Base-by-base conservation (phyloP, 2,113 vertebrate genomes). In the Accipiter cooperii region DNA sequence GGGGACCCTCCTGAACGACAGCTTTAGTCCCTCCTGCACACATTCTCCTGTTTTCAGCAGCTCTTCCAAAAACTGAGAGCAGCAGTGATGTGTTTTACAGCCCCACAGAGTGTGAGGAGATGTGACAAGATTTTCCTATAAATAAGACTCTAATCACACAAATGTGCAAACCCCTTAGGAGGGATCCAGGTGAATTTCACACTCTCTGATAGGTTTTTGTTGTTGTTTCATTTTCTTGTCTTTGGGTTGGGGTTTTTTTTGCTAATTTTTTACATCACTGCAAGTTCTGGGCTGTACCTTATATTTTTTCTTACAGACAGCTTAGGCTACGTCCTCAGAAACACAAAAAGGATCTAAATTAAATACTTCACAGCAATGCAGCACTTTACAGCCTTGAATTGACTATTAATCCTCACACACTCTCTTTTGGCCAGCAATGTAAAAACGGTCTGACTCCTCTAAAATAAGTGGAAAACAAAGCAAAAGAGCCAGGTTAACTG, bases 101-200 rank as follows among this genome's bases (percentile, higher is more conserved):
- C 87, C 94, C 92, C 12, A 7, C 33, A 0, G 68, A 81, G 95
- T 75, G 71, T 78, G 94, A 96, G 87, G 87, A 95, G 93, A 95
- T 91, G 97, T 96, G 91, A 94, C 93, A 97, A 78, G 93, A 84
- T 96, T 95, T 94, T 96, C 88, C 95, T 91, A 51, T 95, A 93
- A 97, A 96, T 96, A 92, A 44, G 83, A 91, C 79, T 93, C 80
- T 96, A 94, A 95, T 97, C 95, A 92, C 80, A 87, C 42, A 57
- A 94, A 94, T 68, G 94, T 91, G 90, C 70, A 88, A 97, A 79
- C 65, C 85, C 73, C 85, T 97, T 46, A 71, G 94, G 94, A 91
- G 82, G 34, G 19, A 92, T 77, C 91, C 96, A 96, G 96, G 91
- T 96, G 94, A 92, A 82, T 90, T 94, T 97, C 96, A 93, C 96